Evolutionary conservation across 2,888 invertebrate genomes (phyloP).

Genomic region (Pseudanteris insignis): DNA sequence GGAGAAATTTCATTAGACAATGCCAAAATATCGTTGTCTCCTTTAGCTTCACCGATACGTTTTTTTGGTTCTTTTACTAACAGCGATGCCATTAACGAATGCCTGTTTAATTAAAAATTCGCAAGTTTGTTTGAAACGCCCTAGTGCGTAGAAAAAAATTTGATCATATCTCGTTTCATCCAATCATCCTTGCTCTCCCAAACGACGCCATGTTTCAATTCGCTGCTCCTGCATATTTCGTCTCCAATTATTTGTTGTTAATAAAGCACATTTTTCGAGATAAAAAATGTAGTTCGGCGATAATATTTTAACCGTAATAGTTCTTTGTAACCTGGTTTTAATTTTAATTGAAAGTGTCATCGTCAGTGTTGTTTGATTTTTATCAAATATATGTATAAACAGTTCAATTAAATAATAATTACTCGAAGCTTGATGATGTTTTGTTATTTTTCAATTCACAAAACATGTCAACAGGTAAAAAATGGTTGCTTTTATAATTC

Average conservation of each 20-base stretch:
- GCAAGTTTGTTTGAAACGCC: constrained; percentile 18
- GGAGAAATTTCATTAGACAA: constrained; percentile 26
- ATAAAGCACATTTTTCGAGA: constrained; percentile 9
- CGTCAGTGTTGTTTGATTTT: too few species aligned
- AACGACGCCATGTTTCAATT: constrained; percentile 26
- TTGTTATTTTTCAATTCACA: too few species aligned
- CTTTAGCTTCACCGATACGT: constrained; percentile 7
- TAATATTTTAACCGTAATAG: too few species aligned
- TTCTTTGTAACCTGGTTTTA: too few species aligned
- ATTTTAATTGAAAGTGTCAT: too few species aligned
- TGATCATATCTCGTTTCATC: constrained; percentile 15
- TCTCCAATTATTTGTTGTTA: neutral
- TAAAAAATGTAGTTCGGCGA: constrained; percentile 6
- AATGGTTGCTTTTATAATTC: too few species aligned
- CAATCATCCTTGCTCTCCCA: constrained; percentile 10
- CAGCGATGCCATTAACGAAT: constrained; percentile 33
- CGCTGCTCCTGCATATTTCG: constrained; percentile 2
- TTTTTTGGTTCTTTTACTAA: constrained; percentile 27
- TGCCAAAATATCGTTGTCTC: constrained; percentile 18
- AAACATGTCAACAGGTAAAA: too few species aligned
- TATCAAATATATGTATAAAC: too few species aligned
- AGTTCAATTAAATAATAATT: too few species aligned
- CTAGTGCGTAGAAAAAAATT: constrained; percentile 32
- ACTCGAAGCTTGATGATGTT: too few species aligned
- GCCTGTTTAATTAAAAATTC: constrained; percentile 45